phyloP scores from a whole-genome alignment of 1,140 invertebrate species.

The Bombus confusus region DNA sequence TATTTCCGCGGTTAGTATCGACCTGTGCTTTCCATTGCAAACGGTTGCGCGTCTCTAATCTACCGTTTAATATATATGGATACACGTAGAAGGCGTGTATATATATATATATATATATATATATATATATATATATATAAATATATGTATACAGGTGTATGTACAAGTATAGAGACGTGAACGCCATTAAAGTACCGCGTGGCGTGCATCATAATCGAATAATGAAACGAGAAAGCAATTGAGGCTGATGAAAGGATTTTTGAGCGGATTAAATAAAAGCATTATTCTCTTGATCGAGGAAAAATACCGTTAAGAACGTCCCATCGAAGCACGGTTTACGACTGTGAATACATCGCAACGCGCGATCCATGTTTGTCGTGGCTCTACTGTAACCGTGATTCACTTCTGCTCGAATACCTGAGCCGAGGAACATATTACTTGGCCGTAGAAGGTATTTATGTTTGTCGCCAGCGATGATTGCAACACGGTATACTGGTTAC shows the following conservation, averaged over 20 bases:
- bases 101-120: not conserved
- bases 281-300: not conserved
- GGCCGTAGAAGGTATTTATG: too few relatives aligned
- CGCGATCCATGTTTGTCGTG: not conserved
- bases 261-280: not conserved
- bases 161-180: not conserved
- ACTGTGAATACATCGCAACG: not conserved
- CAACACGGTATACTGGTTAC: not conserved
- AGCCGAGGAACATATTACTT: not conserved
- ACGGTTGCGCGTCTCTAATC: slow-evolving; percentile 6
- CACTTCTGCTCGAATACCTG: not conserved
- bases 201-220: slow-evolving; percentile 6
- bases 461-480: not conserved
- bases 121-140: not conserved
- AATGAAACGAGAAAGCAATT: slow-evolving; percentile 15
- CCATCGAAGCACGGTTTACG: not conserved
- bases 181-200: not conserved
- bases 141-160: not conserved
- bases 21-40: slow-evolving; percentile 8
- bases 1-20: slow-evolving; percentile 49
- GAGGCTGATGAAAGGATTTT: not conserved
- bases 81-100: too few relatives aligned
- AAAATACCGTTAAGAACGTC: not conserved
- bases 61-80: slow-evolving; percentile 27
- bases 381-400: not conserved